These are phyloP conservation scores for Cotesia typhae DNA, from an alignment of 1,140 invertebrate genomes.

Conservation along the genomic window DNA sequence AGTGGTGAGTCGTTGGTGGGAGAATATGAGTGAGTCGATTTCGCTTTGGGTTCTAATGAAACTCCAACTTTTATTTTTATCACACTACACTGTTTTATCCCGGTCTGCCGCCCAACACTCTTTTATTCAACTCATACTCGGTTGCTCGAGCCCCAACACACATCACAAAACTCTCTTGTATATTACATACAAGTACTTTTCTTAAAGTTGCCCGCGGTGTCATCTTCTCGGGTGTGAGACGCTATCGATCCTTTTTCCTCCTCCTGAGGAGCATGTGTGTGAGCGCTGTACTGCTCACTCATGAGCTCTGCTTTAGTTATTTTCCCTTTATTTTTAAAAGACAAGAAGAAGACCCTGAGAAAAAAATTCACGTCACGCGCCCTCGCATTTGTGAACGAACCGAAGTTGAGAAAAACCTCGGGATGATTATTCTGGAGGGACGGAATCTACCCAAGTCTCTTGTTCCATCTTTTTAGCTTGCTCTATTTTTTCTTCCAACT, in stretches of 20 bases:
- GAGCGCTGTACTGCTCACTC: neutral
- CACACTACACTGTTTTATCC: neutral
- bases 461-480: no score
- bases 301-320: neutral
- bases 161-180: neutral
- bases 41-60: constrained; percentile 29
- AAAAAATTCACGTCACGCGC: constrained; percentile 36
- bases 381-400: constrained; percentile 16
- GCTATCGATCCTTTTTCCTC: constrained; percentile 22
- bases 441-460: neutral
- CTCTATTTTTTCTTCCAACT: no score
- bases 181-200: neutral
- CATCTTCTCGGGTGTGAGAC: constrained; percentile 10
- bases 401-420: constrained; percentile 13
- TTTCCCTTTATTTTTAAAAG: neutral
- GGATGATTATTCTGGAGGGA: constrained; percentile 21
- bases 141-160: no score
- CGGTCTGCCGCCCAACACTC: neutral
- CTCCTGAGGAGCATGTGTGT: neutral
- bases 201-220: neutral
- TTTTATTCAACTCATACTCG: neutral
- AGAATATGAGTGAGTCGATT: constrained; percentile 23
- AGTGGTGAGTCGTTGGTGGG: neutral
- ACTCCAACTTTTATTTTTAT: constrained; percentile 29
- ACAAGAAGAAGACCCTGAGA: neutral